These are phyloP conservation scores for Leptinotarsa tumamoca DNA, from an alignment of 2,888 invertebrate species.

Conservation along the genomic window DNA sequence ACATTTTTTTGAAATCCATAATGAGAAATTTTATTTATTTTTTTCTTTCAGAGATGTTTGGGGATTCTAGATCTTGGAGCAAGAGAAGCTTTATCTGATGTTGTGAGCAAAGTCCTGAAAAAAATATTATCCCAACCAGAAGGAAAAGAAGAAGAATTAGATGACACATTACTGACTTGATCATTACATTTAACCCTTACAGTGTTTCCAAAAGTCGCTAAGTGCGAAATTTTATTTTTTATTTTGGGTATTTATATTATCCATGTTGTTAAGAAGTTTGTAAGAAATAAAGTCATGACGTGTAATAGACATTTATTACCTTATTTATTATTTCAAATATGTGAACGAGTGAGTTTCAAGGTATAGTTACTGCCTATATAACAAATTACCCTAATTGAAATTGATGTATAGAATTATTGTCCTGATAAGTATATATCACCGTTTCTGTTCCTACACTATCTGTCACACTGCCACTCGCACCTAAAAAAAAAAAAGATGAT, in stretches of 20 bases:
- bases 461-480: conserved; percentile 62
- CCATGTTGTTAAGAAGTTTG: conserved; percentile 11
- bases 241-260: conserved; percentile 22
- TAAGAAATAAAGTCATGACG: conserved; percentile 13
- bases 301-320: conserved; percentile 17
- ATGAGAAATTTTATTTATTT: background rate
- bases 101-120: conserved; percentile 87
- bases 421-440: conserved; percentile 69
- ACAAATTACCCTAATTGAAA: conserved; percentile 57
- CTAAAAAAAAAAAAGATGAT: conserved; percentile 57
- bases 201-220: conserved; percentile 26
- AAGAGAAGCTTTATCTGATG: conserved; percentile 88
- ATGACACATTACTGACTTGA: conserved; percentile 91
- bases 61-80: conserved; percentile 87
- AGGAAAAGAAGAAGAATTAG: conserved; percentile 91
- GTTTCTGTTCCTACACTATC: conserved; percentile 66
- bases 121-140: conserved; percentile 82
- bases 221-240: conserved; percentile 22
- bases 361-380: no score
- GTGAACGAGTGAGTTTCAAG: background rate
- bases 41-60: conserved; percentile 75
- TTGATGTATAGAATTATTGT: conserved; percentile 63
- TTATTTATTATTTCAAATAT: conserved; percentile 8
- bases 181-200: conserved; percentile 47
- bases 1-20: conserved; percentile 10